Evolutionary conservation across 2,113 vertebrate species (phyloP), one percentile per base, ranked within the genome.

Genomic region (Prinia subflava): DNA sequence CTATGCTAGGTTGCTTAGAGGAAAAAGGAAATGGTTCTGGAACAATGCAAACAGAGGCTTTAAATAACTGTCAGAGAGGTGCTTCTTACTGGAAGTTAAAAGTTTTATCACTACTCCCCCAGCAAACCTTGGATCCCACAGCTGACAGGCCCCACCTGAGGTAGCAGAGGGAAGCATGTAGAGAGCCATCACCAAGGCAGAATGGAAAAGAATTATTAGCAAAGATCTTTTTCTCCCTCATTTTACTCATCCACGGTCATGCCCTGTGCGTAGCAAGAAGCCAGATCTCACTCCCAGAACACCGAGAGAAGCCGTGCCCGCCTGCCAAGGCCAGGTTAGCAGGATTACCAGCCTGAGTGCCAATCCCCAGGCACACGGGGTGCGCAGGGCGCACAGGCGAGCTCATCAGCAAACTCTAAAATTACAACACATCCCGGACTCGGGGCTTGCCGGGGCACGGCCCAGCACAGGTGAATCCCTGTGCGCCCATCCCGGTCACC

Each of bases 11-110:
- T 37, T 92, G 74, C 81, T 65, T 15, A 79, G 42, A 96, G 91
- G 96, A 95, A 97, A 95, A 92, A 91, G 93, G 94, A 95, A 95
- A 91, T 65, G 2, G 16, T 25, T 64, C 25, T 82, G 41, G 46
- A 95, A 95, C 93, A 95, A 92, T 88, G 81, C 53, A 47, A 47
- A 33, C 42, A 71, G 35, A 35, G 39, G 67, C 74, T 87, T 91
- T 95, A 95, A 87, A 87, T 94, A 88, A 76, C 84, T 42, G 27
- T 23, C 41, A 44, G 62, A 94, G 83, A 87, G 44, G 57, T 84
- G 65, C 39, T 0, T 0, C 65, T 95, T 91, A 91, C 70, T 87
- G 82, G 37, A 94, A 95, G 39, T 23, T 23, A 9, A 21, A 42
- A 9, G 14, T 42, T 91, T 84, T 60, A 52, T 30, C 37, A 15